Evolutionary conservation across 2,888 invertebrate species (phyloP), one percentile per base, ranked within the genome.

Genomic region (Nomada ferruginata): DNA sequence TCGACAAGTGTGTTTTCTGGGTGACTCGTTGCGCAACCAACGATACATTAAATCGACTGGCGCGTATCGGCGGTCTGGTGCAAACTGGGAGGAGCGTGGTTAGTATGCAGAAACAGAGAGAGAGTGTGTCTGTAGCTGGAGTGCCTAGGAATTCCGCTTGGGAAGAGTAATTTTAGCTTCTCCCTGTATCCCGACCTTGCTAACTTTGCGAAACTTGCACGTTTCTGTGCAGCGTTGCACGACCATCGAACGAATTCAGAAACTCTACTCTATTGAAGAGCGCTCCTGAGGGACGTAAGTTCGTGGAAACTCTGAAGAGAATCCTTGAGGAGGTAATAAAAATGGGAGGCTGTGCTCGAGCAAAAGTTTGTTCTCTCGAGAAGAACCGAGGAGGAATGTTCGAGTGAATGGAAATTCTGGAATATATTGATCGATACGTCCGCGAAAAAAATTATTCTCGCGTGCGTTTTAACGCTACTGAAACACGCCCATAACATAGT

Each of bases 21-120:
- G 85, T 89, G 79, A 85, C 64, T 29, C 52, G 80, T 89, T 87
- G 78, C 82, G 82, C 83, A 87, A 90, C 71, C 60, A 29, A 36
- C 77, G 77, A 82, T 79, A 82, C 50, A 79, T 80, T 76, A 85
- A 85, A 83, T 85, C 82, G 85, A 90, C 83, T 78, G 74, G 68
- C 69, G 70, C 36, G 69, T 74, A 84, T 85, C 76, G 86, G 87
- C 83, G 81, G 87, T 71, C 79, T 65, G 59, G 79, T 61, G 66
- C 60, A 68, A 57, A 52, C 57, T 44, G 47, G 36, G 61, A 42
- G 10, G 80, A 64, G 69, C 61, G 53, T 84, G 65, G 78, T 88
- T 78, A 79, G 83, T 85, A 88, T 88, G 81, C 85, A 80, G 57
- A 42, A n/a, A 53, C 85, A 80, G 57, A 42, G 26, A 53, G 53